Conservation (phyloP, 2,888 invertebrate genomes). For the Scotopteryx bipunctaria region DNA sequence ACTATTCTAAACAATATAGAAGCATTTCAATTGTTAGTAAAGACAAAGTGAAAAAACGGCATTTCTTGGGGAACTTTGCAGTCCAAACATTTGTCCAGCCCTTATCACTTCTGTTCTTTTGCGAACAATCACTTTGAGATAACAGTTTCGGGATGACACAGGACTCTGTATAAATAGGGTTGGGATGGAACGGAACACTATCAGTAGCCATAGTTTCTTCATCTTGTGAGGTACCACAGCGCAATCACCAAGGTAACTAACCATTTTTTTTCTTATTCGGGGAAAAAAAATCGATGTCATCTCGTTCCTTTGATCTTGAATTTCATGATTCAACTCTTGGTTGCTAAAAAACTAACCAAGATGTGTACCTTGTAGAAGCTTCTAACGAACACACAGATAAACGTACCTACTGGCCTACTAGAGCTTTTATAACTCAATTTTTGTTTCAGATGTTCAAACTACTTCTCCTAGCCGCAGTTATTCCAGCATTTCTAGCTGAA, state of each 20-base stretch:
- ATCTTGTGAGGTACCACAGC: constrained; percentile 34
- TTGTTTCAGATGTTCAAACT: constrained; percentile 64
- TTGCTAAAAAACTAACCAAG: too few species aligned
- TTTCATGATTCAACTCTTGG: too few species aligned
- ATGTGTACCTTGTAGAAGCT: too few species aligned
- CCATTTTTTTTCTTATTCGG: background rate
- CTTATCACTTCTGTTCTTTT: constrained; percentile 56
- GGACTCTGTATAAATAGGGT: constrained; percentile 58
- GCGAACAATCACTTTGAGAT: constrained; percentile 62
- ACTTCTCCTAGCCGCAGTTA: constrained; percentile 45
- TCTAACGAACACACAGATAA: too few species aligned
- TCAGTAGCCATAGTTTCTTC: constrained; percentile 47
- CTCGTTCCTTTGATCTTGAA: too few species aligned
- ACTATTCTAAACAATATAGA: too few species aligned
- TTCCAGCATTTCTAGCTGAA: constrained; percentile 58
- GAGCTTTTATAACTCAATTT: background rate
- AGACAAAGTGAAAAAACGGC: too few species aligned
- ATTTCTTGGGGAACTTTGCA: constrained; percentile 33
- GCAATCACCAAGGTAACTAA: constrained; percentile 49
- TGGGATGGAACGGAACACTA: constrained; percentile 33
- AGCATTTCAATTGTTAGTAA: too few species aligned
- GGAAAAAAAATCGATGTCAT: too few species aligned
- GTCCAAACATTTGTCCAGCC: constrained; percentile 68
- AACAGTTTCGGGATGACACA: constrained; percentile 46
- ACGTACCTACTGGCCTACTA: too few species aligned